Conservation (phyloP, 2,797 vertebrate genomes). For the Sebastes taczanowskii region DNA sequence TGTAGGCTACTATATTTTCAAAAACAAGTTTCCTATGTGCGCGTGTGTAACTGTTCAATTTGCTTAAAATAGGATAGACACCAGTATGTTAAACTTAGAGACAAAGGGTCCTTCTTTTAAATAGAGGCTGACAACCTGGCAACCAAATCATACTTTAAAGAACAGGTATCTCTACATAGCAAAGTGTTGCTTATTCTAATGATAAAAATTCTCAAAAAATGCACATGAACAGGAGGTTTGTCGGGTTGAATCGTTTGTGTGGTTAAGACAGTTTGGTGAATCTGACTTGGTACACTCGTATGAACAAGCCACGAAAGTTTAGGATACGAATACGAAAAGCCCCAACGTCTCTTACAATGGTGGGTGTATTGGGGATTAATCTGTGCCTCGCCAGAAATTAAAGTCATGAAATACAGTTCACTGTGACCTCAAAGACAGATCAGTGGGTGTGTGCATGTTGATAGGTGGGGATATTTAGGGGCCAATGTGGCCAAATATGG, state of each 20-base stretch:
- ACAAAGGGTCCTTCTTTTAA: not conserved
- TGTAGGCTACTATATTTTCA: not conserved
- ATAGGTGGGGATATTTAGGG: not conserved
- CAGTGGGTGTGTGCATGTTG: not conserved
- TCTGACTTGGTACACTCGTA: not conserved
- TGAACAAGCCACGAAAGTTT: not conserved
- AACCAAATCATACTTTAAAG: not conserved
- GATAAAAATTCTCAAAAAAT: too few species aligned
- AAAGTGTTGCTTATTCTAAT: not conserved
- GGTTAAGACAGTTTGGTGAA: not conserved
- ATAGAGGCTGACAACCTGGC: not conserved
- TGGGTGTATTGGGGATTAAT: not conserved
- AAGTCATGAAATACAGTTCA: not conserved
- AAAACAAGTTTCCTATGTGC: too few species aligned
- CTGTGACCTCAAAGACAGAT: not conserved
- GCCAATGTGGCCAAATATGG: slow-evolving; percentile 15
- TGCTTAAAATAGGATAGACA: not conserved
- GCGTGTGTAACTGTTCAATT: not conserved
- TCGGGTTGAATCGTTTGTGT: not conserved
- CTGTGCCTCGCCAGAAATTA: not conserved
- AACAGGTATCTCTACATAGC: not conserved
- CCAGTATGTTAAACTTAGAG: not conserved
- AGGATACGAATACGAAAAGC: not conserved
- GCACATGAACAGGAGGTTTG: not conserved
- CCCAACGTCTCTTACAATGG: not conserved